Conservation (phyloP, 2,888 invertebrate genomes). For the Sepioteuthis lessoniana region DNA sequence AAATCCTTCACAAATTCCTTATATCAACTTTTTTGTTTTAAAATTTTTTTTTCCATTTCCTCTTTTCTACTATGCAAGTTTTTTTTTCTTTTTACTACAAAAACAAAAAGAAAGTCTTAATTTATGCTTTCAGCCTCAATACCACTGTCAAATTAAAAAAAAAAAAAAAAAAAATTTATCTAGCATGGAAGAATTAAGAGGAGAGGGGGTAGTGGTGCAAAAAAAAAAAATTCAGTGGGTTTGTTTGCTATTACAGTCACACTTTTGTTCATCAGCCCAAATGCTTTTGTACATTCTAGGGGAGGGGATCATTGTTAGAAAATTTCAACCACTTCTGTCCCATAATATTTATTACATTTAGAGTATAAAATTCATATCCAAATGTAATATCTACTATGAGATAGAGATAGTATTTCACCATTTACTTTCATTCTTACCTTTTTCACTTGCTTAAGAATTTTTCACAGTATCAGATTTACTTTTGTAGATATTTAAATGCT, state of each 20-base stretch:
- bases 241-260: background rate
- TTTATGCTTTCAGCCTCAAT: background rate
- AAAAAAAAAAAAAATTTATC: background rate
- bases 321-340: background rate
- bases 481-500: conserved; percentile 14
- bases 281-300: background rate
- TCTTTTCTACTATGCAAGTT: background rate
- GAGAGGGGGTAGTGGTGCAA: background rate
- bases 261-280: background rate
- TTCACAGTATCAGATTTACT: background rate
- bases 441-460: background rate
- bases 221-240: background rate
- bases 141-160: background rate
- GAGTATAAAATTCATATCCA: too few relatives aligned
- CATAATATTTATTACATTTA: too few relatives aligned
- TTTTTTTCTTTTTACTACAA: background rate
- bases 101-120: too few relatives aligned
- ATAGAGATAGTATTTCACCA: background rate
- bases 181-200: background rate
- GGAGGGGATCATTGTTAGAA: background rate
- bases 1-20: background rate
- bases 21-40: background rate
- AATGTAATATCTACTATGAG: too few relatives aligned
- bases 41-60: background rate
- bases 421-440: background rate